Percentiles rank a stretch among this genome's conserved stretches.
These are phyloP conservation scores for Ibidorhyncha struthersii DNA, from an alignment of 2,113 vertebrate species.

Conservation along the genomic window DNA sequence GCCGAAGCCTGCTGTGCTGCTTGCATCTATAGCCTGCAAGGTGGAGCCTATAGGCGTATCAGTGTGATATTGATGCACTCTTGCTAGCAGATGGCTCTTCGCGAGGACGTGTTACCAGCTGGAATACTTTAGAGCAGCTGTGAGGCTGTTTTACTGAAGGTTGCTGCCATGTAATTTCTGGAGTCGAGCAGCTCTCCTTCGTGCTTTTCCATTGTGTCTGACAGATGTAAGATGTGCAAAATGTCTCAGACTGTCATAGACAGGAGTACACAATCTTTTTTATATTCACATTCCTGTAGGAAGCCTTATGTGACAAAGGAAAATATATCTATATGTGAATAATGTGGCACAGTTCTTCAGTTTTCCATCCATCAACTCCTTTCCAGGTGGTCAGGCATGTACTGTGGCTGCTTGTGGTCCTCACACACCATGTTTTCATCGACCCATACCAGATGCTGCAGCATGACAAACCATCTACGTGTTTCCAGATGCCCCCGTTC, in stretches of 20 bases:
- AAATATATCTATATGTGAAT: not conserved
- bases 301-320: not conserved
- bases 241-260: not conserved
- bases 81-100: conserved; percentile 34
- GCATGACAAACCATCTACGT: not conserved
- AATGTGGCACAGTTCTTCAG: accelerated
- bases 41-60: not conserved
- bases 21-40: not conserved
- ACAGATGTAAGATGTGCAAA: not conserved
- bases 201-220: not conserved
- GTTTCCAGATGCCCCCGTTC: not conserved
- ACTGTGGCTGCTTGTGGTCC: not conserved
- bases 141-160: not conserved
- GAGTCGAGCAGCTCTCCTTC: not conserved
- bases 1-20: not conserved
- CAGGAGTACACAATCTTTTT: not conserved
- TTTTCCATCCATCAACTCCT: not conserved
- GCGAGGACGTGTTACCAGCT: not conserved
- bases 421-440: not conserved
- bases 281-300: not conserved
- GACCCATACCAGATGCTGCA: not conserved
- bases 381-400: not conserved
- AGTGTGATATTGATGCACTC: not conserved
- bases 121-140: conserved; percentile 37
- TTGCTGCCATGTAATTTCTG: not conserved